Conservation (phyloP, 2,113 vertebrate genomes). For the Coryphaenoides rupestris region DNA sequence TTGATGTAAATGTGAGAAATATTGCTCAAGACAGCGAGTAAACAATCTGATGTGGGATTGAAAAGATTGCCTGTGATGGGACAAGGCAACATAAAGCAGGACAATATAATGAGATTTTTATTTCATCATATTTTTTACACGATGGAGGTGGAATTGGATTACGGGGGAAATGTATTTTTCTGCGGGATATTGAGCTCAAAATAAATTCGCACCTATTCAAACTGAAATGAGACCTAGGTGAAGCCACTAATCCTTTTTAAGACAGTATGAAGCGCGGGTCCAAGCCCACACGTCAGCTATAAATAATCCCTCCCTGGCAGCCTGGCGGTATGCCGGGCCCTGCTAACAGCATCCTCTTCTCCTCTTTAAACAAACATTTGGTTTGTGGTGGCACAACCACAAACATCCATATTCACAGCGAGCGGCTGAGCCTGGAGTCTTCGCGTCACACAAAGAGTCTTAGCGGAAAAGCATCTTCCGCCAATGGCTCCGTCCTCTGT, state of each 20-base stretch:
- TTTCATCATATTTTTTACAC: slow-evolving; percentile 57
- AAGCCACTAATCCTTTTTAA: slow-evolving; percentile 78
- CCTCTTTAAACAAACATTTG: slow-evolving; percentile 28
- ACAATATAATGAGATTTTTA: slow-evolving; percentile 74
- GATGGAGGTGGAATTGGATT: slow-evolving; percentile 77
- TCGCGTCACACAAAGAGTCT: slow-evolving; percentile 74
- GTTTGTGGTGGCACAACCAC: slow-evolving; percentile 68
- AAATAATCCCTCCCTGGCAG: slow-evolving; percentile 66
- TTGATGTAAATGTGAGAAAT: slow-evolving; percentile 66
- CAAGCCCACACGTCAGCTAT: slow-evolving; percentile 65
- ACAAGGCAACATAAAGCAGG: slow-evolving; percentile 68
- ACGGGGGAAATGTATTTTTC: slow-evolving; percentile 71
- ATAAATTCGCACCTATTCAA: slow-evolving; percentile 82
- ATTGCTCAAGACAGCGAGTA: slow-evolving; percentile 56
- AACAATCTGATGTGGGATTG: slow-evolving; percentile 66
- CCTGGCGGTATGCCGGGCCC: slow-evolving; percentile 56
- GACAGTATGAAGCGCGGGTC: slow-evolving; percentile 73
- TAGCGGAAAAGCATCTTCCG: slow-evolving; percentile 64
- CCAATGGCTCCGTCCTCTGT: slow-evolving; percentile 62
- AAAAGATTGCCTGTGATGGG: slow-evolving; percentile 60
- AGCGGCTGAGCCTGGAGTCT: slow-evolving; percentile 61
- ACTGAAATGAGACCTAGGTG: slow-evolving; percentile 81
- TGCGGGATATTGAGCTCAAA: slow-evolving; percentile 76
- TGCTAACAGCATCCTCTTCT: slow-evolving; percentile 51
- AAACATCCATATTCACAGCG: slow-evolving; percentile 76